A percentile compares a stretch with the other conserved stretches of the same genome.
These are phyloP conservation scores for Sthenelais limicola DNA, from an alignment of 2,888 invertebrate genomes.

Conservation along the genomic window DNA sequence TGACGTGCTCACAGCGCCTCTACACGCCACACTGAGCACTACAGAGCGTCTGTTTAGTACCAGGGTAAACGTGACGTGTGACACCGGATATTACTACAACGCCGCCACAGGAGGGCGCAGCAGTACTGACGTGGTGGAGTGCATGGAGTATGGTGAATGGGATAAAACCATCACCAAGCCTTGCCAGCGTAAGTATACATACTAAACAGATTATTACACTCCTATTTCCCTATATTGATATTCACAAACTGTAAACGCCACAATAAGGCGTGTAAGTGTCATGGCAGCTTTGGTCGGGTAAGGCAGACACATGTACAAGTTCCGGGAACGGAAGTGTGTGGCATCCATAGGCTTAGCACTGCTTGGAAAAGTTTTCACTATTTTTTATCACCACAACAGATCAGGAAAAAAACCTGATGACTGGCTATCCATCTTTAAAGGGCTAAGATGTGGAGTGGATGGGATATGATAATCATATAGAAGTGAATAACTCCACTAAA, in stretches of 20 bases:
- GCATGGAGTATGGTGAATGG: conserved; percentile 48
- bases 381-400: background rate
- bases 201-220: background rate
- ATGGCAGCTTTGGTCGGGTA: no score
- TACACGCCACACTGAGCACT: conserved; percentile 39
- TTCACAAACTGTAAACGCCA: no score
- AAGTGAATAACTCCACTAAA: conserved; percentile 4
- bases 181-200: conserved; percentile 49
- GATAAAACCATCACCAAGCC: conserved; percentile 37
- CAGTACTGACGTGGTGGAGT: conserved; percentile 39
- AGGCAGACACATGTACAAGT: no score
- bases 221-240: no score
- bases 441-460: no score
- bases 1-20: background rate
- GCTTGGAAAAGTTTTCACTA: background rate
- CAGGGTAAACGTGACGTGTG: conserved; percentile 48
- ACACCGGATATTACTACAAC: conserved; percentile 48
- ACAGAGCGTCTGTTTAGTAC: conserved; percentile 46
- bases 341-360: background rate
- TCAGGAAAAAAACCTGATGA: background rate
- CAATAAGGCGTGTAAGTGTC: no score
- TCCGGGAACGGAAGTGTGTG: no score
- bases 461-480: background rate
- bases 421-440: no score
- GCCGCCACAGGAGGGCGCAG: conserved; percentile 38